Base-by-base conservation (phyloP, 2,888 invertebrate genomes). In the Opisthograptis luteolata region DNA sequence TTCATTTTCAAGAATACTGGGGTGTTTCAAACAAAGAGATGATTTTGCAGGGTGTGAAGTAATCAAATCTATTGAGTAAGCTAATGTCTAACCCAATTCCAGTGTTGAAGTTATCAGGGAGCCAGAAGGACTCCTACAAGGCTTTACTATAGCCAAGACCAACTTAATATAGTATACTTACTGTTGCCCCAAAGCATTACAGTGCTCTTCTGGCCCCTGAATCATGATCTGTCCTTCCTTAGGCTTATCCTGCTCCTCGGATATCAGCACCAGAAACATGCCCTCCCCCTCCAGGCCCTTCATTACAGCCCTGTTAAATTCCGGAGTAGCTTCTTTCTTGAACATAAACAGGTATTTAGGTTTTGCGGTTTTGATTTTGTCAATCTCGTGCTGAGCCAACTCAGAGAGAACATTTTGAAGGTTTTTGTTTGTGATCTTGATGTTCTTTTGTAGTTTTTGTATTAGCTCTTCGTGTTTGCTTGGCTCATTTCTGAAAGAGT, bases 301-400 rank as follows among this genome's bases (percentile, higher is more conserved):
- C 9, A 95, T 86, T 48, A 97, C 91, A 13, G 91, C 91, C 56
- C 93, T 92, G 73, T 95, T 94, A 67, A 95, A 97, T 66, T 96
- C 96, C 3, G 93, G 91, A 60, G 96, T 96, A 0, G 94, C 96
- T 70, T 96, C 96, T 64, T 94, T 95, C 57, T 94, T 93, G 66
- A 92, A 93, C 67, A 94, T 74, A 19, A 87, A 86, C 52, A 92
- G 83, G 66, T 90, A 94, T 66, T 92, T 92, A 0, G 93, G 93
- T 43, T 80, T 73, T 0, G 92, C 88, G 0, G 73, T 56, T 0
- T 70, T 52, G 9, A 95, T 85, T 68, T 92, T 93, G 2, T 93
- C 87, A 0, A 93, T 93, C 78, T 96, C 95, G n/a, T 87, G 73
- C n/a, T 89, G 83, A 1, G 96, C 96, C 1, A 95, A 69, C 53